A percentile compares a stretch with the other conserved stretches of the same genome.
phyloP scores from a whole-genome alignment of 2,888 invertebrate genomes.

The Hirtodrosophila trivittata region DNA sequence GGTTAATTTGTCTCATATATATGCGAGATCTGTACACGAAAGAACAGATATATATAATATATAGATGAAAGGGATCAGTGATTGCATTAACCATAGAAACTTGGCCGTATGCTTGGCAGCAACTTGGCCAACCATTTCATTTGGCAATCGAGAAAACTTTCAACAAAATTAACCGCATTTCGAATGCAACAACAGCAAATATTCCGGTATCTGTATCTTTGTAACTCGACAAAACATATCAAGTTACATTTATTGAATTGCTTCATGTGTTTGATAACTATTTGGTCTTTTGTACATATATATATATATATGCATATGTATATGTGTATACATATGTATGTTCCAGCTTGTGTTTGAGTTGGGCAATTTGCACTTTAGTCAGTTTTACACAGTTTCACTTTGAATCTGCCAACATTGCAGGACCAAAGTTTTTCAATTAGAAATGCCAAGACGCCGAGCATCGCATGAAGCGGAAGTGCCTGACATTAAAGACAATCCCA shows the following conservation, averaged over 20 bases:
- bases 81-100: slow-evolving; percentile 59
- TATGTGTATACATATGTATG: slow-evolving; percentile 4
- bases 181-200: slow-evolving; percentile 49
- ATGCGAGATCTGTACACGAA: slow-evolving; percentile 7
- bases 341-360: slow-evolving; percentile 51
- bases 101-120: slow-evolving; percentile 44
- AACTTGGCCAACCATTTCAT: slow-evolving; percentile 43
- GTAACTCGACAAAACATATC: slow-evolving; percentile 55
- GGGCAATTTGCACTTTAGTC: slow-evolving; percentile 58
- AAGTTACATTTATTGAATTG: slow-evolving; percentile 69
- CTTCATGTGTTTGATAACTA: slow-evolving; percentile 70
- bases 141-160: slow-evolving; percentile 53
- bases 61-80: slow-evolving; percentile 14
- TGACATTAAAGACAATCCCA: slow-evolving; percentile 30
- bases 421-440: slow-evolving; percentile 72
- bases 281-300: too few relatives aligned
- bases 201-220: slow-evolving; percentile 33
- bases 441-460: slow-evolving; percentile 45
- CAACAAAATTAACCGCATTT: slow-evolving; percentile 63
- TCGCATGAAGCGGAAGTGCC: slow-evolving; percentile 43
- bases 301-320: not conserved
- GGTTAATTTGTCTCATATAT: slow-evolving; percentile 18
- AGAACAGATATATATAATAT: not conserved
- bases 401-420: slow-evolving; percentile 35
- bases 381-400: slow-evolving; percentile 37